Base-by-base conservation (phyloP, 2,113 vertebrate species). In the Cairina moschata region DNA sequence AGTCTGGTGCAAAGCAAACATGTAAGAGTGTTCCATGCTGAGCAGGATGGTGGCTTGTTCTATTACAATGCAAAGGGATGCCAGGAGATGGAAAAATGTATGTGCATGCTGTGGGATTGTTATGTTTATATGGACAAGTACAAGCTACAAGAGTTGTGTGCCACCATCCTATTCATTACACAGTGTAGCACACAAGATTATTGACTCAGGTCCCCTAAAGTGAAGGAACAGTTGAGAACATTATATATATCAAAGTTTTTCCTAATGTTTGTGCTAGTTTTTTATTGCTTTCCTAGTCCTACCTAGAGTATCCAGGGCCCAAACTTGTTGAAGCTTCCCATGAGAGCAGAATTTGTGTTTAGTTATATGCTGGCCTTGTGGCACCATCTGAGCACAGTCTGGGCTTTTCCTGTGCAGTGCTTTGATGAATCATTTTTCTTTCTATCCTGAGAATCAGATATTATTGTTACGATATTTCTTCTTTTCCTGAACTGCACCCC, bases 61-160 rank as follows among this genome's bases (percentile, higher is more conserved):
- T 48, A 38, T 26, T 59, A 15, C 68, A 32, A 3, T 8, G 15
- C 1, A 0, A 4, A 40, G 58, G 21, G 63, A 32, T 85, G 16
- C 4, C 29, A 52, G 34, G 72, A 76, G 52, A 9, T n/a, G 68
- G 31, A 15, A 66, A 48, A 36, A 44, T 6, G n/a, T n/a, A 10
- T 17, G n/a, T 76, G 31, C 0, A 0, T 50, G 15, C 26, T 36
- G 26, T 60, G 52, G 26, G 38, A 26, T 22, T 15, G 14, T 13
- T 72, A 7, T 8, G 9, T 59, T 52, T 71, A 12, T 54, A 40
- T 50, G 32, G 31, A 66, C 4, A 58, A 46, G 17, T 34, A 15
- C 36, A 84, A 54, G 29, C 36, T 54, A 48, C 9, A 31, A 22
- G 25, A 76, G 22, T 0, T 50, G 52, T 58, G 17, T 50, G 46